Percentiles rank a stretch among this genome's conserved stretches.
These are phyloP conservation scores for Helogale parvula DNA, from an alignment of 2,113 vertebrate species.

Conservation along the genomic window DNA sequence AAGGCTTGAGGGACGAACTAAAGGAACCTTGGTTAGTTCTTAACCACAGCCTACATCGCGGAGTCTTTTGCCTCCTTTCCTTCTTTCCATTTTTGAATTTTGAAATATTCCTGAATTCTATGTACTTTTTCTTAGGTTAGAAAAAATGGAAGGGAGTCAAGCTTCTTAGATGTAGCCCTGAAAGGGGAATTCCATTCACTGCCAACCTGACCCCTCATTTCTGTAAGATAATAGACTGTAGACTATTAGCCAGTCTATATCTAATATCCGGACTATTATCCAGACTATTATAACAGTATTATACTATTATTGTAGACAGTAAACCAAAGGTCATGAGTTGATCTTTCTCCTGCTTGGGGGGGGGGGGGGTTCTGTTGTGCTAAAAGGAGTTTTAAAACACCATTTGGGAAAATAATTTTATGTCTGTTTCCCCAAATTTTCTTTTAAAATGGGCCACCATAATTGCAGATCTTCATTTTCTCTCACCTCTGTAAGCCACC, in stretches of 20 bases:
- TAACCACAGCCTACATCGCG: not conserved
- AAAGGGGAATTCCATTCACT: not conserved
- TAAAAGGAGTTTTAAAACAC: conserved; percentile 28
- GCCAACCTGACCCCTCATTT: not conserved
- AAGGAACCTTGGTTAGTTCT: not conserved
- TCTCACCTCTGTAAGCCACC: not conserved
- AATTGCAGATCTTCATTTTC: not conserved
- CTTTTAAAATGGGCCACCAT: not conserved
- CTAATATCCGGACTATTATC: no score
- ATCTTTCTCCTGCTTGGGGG: not conserved
- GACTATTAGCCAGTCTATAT: not conserved
- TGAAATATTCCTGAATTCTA: not conserved
- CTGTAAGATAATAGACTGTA: not conserved
- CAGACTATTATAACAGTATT: no score
- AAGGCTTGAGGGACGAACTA: not conserved
- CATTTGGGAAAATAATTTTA: conserved; percentile 31
- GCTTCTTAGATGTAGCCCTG: not conserved
- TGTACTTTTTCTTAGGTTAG: not conserved
- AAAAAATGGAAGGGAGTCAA: not conserved
- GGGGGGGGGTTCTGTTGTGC: not conserved
- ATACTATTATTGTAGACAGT: not conserved
- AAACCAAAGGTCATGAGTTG: not conserved
- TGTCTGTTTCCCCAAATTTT: not conserved
- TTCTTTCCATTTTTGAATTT: conserved; percentile 11
- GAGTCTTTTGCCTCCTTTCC: not conserved